Percentiles rank a stretch among this genome's conserved stretches.
phyloP scores from a whole-genome alignment of 2,113 vertebrate species.

The Dromas ardeola region DNA sequence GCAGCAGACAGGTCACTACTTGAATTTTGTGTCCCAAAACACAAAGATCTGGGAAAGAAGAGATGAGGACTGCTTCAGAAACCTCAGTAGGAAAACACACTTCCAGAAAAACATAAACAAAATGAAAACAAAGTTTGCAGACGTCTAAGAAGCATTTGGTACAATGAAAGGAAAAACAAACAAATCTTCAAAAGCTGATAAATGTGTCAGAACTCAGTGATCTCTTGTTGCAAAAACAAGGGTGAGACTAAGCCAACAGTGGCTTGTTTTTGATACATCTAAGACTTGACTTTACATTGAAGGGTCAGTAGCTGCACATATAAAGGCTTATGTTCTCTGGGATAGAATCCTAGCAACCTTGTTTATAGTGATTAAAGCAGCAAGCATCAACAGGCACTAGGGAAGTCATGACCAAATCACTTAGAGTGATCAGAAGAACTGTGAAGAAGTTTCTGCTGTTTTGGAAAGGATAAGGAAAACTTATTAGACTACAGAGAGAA shows the following conservation, averaged over 20 bases:
- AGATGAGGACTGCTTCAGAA: neutral
- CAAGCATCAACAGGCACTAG: neutral
- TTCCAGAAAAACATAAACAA: conserved; percentile 30
- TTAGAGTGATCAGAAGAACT: neutral
- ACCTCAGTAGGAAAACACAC: neutral
- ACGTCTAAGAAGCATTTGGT: conserved; percentile 11
- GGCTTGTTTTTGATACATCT: neutral
- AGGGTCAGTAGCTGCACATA: neutral
- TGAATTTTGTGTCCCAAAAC: neutral
- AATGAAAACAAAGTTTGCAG: conserved; percentile 13
- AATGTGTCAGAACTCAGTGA: conserved; percentile 33
- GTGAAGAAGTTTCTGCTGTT: neutral
- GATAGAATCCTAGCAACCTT: neutral
- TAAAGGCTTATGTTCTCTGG: neutral
- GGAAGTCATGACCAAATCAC: neutral
- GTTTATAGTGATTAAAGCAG: neutral
- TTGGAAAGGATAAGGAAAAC: neutral
- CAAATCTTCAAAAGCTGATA: conserved; percentile 38
- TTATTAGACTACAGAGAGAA: neutral
- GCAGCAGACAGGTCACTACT: neutral
- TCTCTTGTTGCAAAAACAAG: conserved; percentile 31
- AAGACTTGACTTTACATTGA: neutral
- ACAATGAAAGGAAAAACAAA: conserved; percentile 28
- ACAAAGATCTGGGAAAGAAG: neutral
- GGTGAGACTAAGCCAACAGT: neutral